A percentile compares a stretch with the other conserved stretches of the same genome.
phyloP scores from a whole-genome alignment of 2,113 vertebrate species.

The Dicrurus megarhynchus region DNA sequence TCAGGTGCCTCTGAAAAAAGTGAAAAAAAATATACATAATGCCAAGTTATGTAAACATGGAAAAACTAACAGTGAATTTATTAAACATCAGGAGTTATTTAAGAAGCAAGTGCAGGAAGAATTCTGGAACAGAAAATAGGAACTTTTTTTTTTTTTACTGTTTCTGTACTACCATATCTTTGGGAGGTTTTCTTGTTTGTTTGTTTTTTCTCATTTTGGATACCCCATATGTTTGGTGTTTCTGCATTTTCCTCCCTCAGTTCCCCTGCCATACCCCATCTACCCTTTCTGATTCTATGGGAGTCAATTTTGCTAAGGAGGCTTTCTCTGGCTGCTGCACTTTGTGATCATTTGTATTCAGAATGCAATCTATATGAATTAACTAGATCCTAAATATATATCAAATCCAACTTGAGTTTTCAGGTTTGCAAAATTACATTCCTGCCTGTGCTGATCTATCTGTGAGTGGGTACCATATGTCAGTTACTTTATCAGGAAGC shows the following conservation, averaged over 20 bases:
- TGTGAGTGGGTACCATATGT: slow-evolving; percentile 58
- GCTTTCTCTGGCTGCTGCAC: neutral
- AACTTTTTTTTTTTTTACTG: neutral
- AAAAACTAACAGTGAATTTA: neutral
- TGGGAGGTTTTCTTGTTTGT: neutral
- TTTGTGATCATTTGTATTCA: slow-evolving; percentile 40
- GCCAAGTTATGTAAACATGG: neutral
- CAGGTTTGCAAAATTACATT: slow-evolving; percentile 39
- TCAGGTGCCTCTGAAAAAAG: neutral
- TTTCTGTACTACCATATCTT: neutral
- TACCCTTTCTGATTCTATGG: slow-evolving; percentile 6
- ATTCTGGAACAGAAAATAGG: neutral
- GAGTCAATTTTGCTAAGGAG: neutral
- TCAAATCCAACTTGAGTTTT: slow-evolving; percentile 40
- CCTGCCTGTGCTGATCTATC: slow-evolving; percentile 55
- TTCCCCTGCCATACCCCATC: neutral
- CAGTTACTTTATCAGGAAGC: slow-evolving; percentile 61
- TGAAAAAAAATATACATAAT: neutral
- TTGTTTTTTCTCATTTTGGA: neutral
- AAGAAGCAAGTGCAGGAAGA: neutral
- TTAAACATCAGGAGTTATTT: slow-evolving; percentile 14
- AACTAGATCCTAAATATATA: slow-evolving; percentile 54
- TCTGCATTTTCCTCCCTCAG: neutral
- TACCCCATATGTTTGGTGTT: neutral
- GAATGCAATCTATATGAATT: slow-evolving; percentile 18